Evolutionary conservation across 1,140 invertebrate species (phyloP), one percentile per base, ranked within the genome.

Genomic region (Coelopa frigida): DNA sequence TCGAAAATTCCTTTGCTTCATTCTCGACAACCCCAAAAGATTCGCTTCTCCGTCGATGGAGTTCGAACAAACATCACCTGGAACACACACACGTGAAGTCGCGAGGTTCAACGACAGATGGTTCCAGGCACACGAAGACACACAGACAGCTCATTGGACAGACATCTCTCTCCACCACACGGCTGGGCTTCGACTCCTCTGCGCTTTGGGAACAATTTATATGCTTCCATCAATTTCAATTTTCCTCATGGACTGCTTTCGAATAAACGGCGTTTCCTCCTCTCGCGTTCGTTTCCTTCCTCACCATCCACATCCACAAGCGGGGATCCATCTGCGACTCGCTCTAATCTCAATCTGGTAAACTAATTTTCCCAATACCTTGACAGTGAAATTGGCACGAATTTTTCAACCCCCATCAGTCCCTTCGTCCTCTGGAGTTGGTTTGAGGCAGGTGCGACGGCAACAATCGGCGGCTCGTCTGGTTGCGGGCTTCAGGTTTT

Each of bases 171-270:
- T n/a, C 27, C n/a, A 10, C 27, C 8, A 29, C 8, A 29, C 8
- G n/a, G n/a, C 27, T 10, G 8, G n/a, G 27, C n/a, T n/a, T 29
- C 27, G n/a, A 29, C 8, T 29, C 27, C 8, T 29, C n/a, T 8
- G 27, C n/a, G 27, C 8, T n/a, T 29, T 29, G 27, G 8, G 8
- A n/a, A 29, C 27, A n/a, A n/a, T n/a, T n/a, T n/a, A 46, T n/a
- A n/a, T n/a, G n/a, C n/a, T n/a, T n/a, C 56, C 61, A 64, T 61
- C 61, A 64, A 64, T 64, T 64, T 64, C 61, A 64, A 64, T 64
- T 64, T 64, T 57, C 37, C 53, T 49, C 61, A 21, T 46, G 37
- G 37, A 22, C 29, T 48, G 46, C 29, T 48, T 48, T 48, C 37
- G 36, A 40, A 61, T 56, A 59, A 57, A 64, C 64, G 56, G 61